Evolutionary conservation across 2,113 vertebrate species (phyloP).

Genomic region (Mormyrus lacerda): DNA sequence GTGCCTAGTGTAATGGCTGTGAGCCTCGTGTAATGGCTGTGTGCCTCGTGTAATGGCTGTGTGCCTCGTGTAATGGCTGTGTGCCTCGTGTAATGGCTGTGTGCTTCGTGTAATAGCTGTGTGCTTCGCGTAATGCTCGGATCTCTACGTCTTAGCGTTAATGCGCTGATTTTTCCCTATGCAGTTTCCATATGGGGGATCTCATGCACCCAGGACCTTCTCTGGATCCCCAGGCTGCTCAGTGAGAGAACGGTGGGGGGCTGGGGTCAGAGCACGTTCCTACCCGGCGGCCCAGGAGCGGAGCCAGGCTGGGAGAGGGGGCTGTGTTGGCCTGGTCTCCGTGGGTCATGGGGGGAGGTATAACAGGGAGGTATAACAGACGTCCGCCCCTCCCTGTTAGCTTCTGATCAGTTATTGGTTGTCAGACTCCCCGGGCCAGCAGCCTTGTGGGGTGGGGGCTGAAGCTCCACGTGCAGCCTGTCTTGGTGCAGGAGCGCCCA

Average conservation of each 20-base stretch:
- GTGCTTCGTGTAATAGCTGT: no score
- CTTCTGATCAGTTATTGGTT: background rate
- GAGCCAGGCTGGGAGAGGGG: background rate
- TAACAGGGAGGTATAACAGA: background rate
- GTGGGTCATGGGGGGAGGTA: background rate
- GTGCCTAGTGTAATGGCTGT: no score
- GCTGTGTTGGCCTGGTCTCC: background rate
- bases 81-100: no score
- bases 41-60: no score
- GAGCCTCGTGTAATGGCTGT: no score
- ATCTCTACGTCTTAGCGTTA: background rate
- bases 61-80: no score
- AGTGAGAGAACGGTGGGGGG: background rate
- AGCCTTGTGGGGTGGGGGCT: background rate
- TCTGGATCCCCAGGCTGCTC: background rate
- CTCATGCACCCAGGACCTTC: background rate
- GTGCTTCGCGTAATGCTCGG: background rate
- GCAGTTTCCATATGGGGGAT: background rate
- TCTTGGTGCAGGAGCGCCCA: background rate
- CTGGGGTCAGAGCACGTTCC: background rate
- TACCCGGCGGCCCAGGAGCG: background rate
- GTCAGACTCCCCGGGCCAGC: background rate
- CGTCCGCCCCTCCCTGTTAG: background rate
- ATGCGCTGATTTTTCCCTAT: background rate
- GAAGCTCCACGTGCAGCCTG: background rate